Evolutionary conservation across 2,113 vertebrate genomes (phyloP).

Genomic region (Malaclemys terrapin): DNA sequence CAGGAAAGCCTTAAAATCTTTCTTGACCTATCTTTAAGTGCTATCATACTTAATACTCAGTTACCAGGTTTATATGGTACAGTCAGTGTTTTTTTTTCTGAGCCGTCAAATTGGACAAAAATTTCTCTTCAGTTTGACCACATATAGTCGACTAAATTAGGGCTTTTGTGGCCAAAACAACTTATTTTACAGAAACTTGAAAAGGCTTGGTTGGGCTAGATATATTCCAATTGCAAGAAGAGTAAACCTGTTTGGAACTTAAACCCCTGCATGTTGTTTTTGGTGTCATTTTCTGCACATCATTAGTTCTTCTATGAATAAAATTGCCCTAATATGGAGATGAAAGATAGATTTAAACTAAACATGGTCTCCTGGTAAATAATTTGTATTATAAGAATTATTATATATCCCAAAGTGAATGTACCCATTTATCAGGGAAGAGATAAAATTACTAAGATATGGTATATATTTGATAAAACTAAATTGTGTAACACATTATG

Average conservation of each 20-base stretch:
- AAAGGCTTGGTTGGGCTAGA: background rate
- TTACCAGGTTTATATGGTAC: background rate
- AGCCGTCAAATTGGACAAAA: background rate
- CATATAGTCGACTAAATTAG: background rate
- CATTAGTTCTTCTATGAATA: background rate
- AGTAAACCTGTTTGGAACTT: background rate
- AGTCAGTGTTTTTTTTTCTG: background rate
- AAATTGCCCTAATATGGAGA: background rate
- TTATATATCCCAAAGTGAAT: background rate
- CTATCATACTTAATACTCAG: background rate
- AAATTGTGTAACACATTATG: background rate
- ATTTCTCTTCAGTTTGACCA: background rate
- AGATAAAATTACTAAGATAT: background rate
- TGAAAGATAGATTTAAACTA: background rate
- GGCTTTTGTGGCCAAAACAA: background rate
- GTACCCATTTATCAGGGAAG: background rate
- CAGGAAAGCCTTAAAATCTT: background rate
- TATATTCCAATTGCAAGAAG: fast-evolving
- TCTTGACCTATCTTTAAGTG: background rate
- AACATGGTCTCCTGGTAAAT: background rate
- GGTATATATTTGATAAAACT: background rate
- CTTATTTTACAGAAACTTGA: background rate
- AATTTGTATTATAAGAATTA: background rate
- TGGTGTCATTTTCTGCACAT: background rate
- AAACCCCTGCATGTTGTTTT: background rate